These are phyloP conservation scores for Apamea anceps DNA, from an alignment of 2,888 invertebrate genomes.

Conservation along the genomic window DNA sequence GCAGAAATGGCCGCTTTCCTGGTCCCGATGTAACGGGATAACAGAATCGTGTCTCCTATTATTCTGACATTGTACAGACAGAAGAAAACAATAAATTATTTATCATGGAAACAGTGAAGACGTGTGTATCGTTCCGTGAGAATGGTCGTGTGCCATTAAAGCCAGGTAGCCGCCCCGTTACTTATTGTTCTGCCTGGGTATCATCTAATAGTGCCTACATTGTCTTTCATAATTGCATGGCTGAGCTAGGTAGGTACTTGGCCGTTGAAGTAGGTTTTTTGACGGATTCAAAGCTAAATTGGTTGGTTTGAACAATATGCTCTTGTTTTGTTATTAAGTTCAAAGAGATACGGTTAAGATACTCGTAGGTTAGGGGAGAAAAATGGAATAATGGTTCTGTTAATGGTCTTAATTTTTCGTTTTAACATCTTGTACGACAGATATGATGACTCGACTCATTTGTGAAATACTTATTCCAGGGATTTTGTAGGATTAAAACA, in stretches of 20 bases:
- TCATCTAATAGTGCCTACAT: conserved; percentile 63
- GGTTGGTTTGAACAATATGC: conserved; percentile 19
- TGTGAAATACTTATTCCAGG: neutral
- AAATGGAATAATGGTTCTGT: neutral
- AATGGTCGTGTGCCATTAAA: conserved; percentile 80
- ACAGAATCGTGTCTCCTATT: conserved; percentile 41
- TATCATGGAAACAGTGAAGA: conserved; percentile 76
- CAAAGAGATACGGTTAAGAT: conserved; percentile 7
- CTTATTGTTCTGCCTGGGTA: conserved; percentile 71
- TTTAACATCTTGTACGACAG: neutral
- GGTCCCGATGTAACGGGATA: conserved; percentile 34
- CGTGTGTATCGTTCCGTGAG: conserved; percentile 84
- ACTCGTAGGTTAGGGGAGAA: conserved; percentile 5
- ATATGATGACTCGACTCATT: neutral
- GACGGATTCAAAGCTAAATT: conserved; percentile 12
- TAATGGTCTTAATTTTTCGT: conserved; percentile 2
- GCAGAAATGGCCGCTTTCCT: conserved; percentile 23
- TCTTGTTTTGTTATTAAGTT: conserved; percentile 12
- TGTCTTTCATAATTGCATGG: conserved; percentile 55
- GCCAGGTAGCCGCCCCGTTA: conserved; percentile 75
- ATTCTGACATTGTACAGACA: conserved; percentile 50
- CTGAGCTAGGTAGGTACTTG: conserved; percentile 50
- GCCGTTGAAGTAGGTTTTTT: conserved; percentile 35
- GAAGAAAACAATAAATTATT: conserved; percentile 69
- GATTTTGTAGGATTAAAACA: conserved; percentile 1